Base-by-base conservation (phyloP, 2,888 invertebrate species). In the Latrodectus hesperus region DNA sequence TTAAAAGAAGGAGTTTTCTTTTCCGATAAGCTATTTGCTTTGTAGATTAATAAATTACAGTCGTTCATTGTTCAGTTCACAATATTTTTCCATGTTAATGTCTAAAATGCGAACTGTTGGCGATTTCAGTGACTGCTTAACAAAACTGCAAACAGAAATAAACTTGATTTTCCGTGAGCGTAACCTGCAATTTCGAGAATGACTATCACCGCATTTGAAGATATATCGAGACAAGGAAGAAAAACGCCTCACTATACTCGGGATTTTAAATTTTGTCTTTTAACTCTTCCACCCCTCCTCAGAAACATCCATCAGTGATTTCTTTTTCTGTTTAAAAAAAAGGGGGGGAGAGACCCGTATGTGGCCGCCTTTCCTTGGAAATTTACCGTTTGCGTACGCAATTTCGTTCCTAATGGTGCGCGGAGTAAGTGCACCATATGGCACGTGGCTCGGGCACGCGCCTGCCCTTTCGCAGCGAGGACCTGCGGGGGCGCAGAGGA, bases 371-470 rank as follows among this genome's bases (percentile, higher is more conserved):
- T 60, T 60, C n/a, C 60, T 10, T 10, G 60, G 60, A 60, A 60
- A 60, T 60, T 60, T 60, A 60, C 60, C 60, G 60, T 60, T 60
- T 60, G n/a, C 60, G 11, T 60, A 60, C 60, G 60, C 60, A 60
- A 60, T 60, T 60, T n/a, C 60, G 60, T 60, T 60, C 60, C n/a
- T 60, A 60, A 60, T 60, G 60, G n/a, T 8, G 60, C 60, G 60
- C 60, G n/a, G n/a, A 12, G 38, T 38, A 6, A 60, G 60, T 60
- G 60, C 60, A n/a, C 60, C 60, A 60, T 60, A 60, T 60, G 60
- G 60, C 60, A 60, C 60, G 60, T 60, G 60, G 60, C 60, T 6
- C 60, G 60, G 12, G 60, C 60, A 38, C 60, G 60, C 38, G n/a
- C n/a, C 60, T 60, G 60, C 60, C 60, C 60, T 60, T 60, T n/a